These are phyloP conservation scores for Xiphorhynchus erythropygius DNA, from an alignment of 2,797 vertebrate genomes.

Conservation along the genomic window DNA sequence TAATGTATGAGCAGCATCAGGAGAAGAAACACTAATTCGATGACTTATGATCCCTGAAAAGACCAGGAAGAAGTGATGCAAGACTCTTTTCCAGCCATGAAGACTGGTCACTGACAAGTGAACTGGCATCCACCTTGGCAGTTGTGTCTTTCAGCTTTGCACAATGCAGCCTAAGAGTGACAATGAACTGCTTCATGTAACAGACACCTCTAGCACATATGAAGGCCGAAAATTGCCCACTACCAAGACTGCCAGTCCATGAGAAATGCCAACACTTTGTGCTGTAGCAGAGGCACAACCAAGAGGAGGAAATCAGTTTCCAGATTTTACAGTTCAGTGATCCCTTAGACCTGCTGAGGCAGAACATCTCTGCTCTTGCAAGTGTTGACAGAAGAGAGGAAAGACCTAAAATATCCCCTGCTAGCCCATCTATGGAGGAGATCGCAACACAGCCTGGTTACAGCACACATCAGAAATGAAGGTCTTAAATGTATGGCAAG, in stretches of 20 bases:
- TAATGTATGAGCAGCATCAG: neutral
- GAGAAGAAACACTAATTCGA: neutral
- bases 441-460: neutral
- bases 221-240: neutral
- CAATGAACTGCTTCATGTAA: accelerated
- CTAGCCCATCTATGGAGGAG: neutral
- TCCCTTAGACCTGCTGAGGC: neutral
- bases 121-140: neutral
- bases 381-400: neutral
- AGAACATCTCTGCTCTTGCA: neutral
- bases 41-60: neutral
- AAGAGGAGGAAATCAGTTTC: neutral
- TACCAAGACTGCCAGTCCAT: neutral
- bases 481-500: neutral
- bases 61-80: neutral
- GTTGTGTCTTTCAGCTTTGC: neutral
- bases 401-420: neutral
- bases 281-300: neutral
- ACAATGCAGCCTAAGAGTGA: neutral
- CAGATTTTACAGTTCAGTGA: neutral
- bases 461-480: neutral
- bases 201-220: neutral
- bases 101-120: neutral
- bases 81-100: neutral
- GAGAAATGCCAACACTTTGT: neutral